Base-by-base conservation (phyloP, 2,797 vertebrate genomes). In the Caiman crocodilus region DNA sequence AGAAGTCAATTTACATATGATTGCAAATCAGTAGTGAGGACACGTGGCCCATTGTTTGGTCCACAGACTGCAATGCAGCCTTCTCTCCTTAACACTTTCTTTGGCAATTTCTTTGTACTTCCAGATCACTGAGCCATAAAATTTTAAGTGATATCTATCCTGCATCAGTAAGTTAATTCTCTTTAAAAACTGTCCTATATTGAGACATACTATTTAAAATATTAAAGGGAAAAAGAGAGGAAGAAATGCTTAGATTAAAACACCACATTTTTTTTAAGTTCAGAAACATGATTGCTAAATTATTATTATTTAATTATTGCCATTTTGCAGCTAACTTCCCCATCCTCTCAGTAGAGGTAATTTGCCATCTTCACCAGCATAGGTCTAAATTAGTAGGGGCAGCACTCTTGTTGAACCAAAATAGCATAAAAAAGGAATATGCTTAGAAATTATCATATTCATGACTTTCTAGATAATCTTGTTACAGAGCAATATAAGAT, bases 241-340 rank as follows among this genome's bases (percentile, higher is more conserved):
- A 59, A 94, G 92, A 96, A 89, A 97, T 94, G 92, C 71, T 86
- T 94, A 96, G 96, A 97, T 97, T 97, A 96, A 97, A 95, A 93
- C 0, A 84, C 60, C 74, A 93, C 59, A 73, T 81, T 93, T 92
- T 42, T 42, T 42, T 42, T 93, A 95, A 90, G 95, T 95, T 97
- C 93, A 95, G 91, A 92, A 97, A 94, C 76, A 87, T 21, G 67
- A 96, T 95, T 95, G 79, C n/a, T 90, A n/a, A 60, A 83, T 93
- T 93, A 93, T 95, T 82, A 95, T 95, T 82, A 97, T 92, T 94
- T 96, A 94, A 96, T 95, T 63, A 88, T 95, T 96, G 94, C 88
- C 69, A 88, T 87, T 95, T 95, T 85, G 84, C 80, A 56, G 76
- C 82, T 94, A 94, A 87, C 50, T 73, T 90, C 84, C 93, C 73